Percentiles rank a stretch among this genome's conserved stretches.
These are phyloP conservation scores for Gavialis gangeticus DNA, from an alignment of 2,113 vertebrate genomes.

Conservation along the genomic window DNA sequence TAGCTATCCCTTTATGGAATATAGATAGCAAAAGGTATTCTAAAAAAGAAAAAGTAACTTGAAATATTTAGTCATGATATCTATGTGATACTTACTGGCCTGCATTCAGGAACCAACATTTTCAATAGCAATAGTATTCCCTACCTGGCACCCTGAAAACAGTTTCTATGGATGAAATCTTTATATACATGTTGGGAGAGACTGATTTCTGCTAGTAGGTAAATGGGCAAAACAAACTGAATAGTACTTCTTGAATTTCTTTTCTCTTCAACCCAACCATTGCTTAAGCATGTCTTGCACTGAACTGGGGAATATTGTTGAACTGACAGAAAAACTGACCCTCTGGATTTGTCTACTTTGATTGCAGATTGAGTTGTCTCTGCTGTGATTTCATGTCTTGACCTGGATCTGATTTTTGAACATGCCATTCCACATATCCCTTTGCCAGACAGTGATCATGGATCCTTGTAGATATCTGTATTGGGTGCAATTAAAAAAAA, in stretches of 20 bases:
- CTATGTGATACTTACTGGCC: not conserved
- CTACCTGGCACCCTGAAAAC: not conserved
- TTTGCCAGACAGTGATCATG: not conserved
- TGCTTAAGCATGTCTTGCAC: not conserved
- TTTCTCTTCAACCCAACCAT: not conserved
- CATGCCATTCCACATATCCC: not conserved
- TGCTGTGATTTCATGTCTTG: not conserved
- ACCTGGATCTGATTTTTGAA: not conserved
- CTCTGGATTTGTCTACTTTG: not conserved
- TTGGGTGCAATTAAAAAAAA: not conserved
- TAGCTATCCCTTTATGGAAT: not conserved
- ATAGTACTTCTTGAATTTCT: not conserved
- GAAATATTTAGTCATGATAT: too few species aligned
- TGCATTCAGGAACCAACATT: not conserved
- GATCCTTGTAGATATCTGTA: not conserved
- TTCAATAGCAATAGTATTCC: not conserved
- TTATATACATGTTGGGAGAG: not conserved
- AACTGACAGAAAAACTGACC: not conserved
- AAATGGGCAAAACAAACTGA: not conserved
- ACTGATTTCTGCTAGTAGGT: not conserved
- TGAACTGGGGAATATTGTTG: not conserved
- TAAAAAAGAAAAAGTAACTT: not conserved
- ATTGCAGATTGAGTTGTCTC: not conserved
- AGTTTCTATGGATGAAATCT: not conserved
- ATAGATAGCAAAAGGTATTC: not conserved